Evolutionary conservation across 2,113 vertebrate genomes (phyloP).

Genomic region (Emberiza fucata): DNA sequence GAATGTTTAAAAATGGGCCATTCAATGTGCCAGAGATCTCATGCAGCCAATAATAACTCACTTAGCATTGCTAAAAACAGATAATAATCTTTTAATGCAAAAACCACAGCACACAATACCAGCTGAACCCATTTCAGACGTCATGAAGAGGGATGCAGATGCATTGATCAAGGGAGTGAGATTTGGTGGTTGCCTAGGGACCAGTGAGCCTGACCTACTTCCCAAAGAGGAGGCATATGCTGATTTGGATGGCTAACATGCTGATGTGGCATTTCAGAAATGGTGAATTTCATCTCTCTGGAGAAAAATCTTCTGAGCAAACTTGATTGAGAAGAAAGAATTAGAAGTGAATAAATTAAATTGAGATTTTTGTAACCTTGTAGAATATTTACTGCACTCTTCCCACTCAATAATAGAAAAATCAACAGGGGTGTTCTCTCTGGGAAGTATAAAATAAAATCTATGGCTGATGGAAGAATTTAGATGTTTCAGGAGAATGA

Average conservation of each 20-base stretch:
- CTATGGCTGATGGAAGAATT: not conserved
- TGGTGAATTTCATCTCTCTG: not conserved
- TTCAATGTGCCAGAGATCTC: not conserved
- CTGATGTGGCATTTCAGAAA: not conserved
- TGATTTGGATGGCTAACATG: not conserved
- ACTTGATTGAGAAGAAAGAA: not conserved
- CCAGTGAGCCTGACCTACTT: slow-evolving; percentile 28
- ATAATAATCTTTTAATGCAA: not conserved
- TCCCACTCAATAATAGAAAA: not conserved
- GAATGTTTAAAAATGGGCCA: not conserved
- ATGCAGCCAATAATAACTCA: not conserved
- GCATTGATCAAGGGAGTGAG: slow-evolving; percentile 32
- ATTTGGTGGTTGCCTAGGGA: slow-evolving; percentile 48
- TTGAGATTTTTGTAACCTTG: not conserved
- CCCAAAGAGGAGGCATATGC: not conserved
- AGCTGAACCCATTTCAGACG: not conserved
- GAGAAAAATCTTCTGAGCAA: not conserved
- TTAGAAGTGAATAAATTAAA: not conserved
- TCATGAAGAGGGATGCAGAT: not conserved
- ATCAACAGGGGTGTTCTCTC: fast-evolving
- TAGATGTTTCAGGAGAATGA: not conserved
- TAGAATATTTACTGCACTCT: not conserved
- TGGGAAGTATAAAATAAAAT: not conserved
- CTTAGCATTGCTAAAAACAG: not conserved
- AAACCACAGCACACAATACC: not conserved